Evolutionary conservation across 2,888 invertebrate species (phyloP), one percentile per base, ranked within the genome.

Genomic region (Listrodromus nycthemerus): DNA sequence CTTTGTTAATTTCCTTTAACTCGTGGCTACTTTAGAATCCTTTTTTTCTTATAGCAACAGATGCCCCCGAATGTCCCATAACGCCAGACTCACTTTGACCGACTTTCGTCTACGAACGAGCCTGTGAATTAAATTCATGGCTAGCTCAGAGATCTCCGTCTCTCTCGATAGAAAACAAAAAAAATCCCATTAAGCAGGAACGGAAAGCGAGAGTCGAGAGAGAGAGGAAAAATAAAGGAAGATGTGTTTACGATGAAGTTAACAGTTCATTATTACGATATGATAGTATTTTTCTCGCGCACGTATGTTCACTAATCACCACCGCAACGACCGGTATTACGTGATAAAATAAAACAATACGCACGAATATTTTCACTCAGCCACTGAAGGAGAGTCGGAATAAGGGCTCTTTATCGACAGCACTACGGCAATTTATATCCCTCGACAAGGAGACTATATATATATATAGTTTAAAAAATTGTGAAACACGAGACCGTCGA

Each of bases 221-320:
- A 74, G 63, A 61, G 84, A 70, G 73, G 77, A 80, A 76, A 77
- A 73, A 80, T n/a, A 79, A 80, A 86, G 33, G 6, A 80, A 79
- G 76, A 63, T 66, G 48, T 87, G 89, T 87, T 82, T 79, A 79
- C 74, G 66, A 70, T 73, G 61, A 77, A 75, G 71, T 80, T 87
- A 86, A 55, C 8, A 52, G 52, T 63, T 83, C 79, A 75, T 75
- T 61, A 75, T 69, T 80, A 61, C 48, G 71, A 82, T 77, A 66
- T 52, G 61, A 82, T 79, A 82, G 77, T 79, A 82, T 79, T 84
- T 67, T 71, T 77, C 63, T 70, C 66, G 78, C 84, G 58, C 81
- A 79, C 74, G 75, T 80, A 81, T 67, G 79, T 82, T 85, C 67
- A 75, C 75, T 71, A 63, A 84, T 77, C 63, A 71, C 71, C 76